Conservation (phyloP, 2,113 vertebrate genomes). For the Helogale parvula region DNA sequence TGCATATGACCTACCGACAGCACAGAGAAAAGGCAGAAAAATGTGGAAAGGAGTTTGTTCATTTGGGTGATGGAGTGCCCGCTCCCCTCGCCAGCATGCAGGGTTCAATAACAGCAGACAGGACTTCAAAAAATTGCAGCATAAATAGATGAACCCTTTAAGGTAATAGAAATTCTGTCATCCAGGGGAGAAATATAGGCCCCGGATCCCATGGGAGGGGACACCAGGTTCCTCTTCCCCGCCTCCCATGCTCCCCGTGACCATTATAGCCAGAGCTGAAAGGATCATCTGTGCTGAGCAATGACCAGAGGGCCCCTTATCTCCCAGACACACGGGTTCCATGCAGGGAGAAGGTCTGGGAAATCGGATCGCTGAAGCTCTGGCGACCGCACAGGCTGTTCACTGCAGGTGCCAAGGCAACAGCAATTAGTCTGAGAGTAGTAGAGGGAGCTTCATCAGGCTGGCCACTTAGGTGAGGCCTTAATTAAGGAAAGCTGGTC, state of each 20-base stretch:
- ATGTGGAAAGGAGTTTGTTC: constrained; percentile 81
- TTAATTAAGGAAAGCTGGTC: constrained; percentile 59
- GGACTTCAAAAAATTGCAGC: constrained; percentile 85
- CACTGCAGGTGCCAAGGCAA: not conserved
- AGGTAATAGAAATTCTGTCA: constrained; percentile 87
- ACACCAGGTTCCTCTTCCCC: constrained; percentile 38
- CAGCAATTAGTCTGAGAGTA: constrained; percentile 76
- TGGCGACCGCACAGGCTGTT: not conserved
- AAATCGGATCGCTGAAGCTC: not conserved
- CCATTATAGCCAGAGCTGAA: constrained; percentile 65
- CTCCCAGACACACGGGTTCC: constrained; percentile 52
- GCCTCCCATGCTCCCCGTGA: not conserved
- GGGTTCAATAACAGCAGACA: constrained; percentile 86
- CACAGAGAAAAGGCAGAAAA: constrained; percentile 74
- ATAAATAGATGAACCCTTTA: constrained; percentile 88
- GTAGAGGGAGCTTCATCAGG: constrained; percentile 16
- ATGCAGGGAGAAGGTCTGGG: not conserved
- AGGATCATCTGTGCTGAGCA: constrained; percentile 63
- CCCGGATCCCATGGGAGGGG: not conserved
- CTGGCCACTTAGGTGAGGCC: not conserved
- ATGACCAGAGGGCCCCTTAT: constrained; percentile 56
- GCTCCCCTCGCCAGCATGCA: constrained; percentile 71
- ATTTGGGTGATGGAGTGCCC: constrained; percentile 84
- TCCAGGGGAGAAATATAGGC: constrained; percentile 82
- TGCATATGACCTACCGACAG: constrained; percentile 53